These are phyloP conservation scores for Gonocerus acuteangulatus DNA, from an alignment of 2,888 invertebrate species.

Conservation along the genomic window DNA sequence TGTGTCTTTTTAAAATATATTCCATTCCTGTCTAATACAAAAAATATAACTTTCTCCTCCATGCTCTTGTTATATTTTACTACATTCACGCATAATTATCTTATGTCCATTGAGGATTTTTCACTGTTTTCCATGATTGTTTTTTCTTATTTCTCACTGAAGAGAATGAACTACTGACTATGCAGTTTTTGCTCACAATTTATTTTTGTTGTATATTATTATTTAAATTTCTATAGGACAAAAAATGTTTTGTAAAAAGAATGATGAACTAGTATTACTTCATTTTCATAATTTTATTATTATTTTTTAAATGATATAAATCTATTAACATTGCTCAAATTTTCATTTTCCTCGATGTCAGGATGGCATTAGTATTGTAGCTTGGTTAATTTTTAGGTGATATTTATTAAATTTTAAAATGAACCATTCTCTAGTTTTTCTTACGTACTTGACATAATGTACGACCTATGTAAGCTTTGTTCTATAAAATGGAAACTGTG, in stretches of 20 bases:
- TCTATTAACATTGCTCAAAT: constrained; percentile 28
- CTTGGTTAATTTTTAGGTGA: constrained; percentile 21
- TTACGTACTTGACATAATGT: constrained; percentile 24
- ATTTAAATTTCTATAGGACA: not conserved
- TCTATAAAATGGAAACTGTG: constrained; percentile 18
- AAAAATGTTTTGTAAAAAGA: not conserved
- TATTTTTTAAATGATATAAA: constrained; percentile 22
- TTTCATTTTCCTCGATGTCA: constrained; percentile 20
- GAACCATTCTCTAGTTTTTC: constrained; percentile 22
- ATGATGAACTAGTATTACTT: not conserved
- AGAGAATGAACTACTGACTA: no score
- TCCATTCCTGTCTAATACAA: no score
- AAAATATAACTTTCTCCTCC: no score
- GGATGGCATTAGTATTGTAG: constrained; percentile 15
- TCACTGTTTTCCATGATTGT: no score
- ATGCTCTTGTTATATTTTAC: no score
- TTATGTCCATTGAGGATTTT: no score
- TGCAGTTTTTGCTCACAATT: not conserved
- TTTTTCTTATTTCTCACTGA: not conserved
- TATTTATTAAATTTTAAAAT: constrained; percentile 10
- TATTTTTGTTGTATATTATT: not conserved
- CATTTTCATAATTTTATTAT: constrained; percentile 5
- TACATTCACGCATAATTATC: no score
- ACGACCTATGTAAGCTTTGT: constrained; percentile 2
- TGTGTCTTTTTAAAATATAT: no score